Percentiles rank a stretch among this genome's conserved stretches.
Evolutionary conservation across 2,113 vertebrate genomes (phyloP).

Genomic region (Rhodinocichla rosea): DNA sequence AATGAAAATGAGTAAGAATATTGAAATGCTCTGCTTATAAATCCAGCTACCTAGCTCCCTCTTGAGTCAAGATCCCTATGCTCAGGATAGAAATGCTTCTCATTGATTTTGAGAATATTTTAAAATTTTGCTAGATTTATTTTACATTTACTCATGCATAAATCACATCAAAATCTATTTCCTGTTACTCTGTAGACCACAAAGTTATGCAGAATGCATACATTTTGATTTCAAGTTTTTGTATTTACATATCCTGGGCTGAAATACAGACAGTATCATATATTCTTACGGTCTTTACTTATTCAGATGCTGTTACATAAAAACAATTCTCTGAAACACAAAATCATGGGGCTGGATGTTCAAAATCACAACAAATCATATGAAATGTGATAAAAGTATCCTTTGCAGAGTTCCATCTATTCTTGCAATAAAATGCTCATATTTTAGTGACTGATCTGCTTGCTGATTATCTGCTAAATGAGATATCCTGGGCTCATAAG

Average conservation of each 20-base stretch:
- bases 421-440: neutral
- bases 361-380: neutral
- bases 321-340: neutral
- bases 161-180: neutral
- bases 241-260: neutral
- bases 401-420: neutral
- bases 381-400: neutral
- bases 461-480: neutral
- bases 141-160: neutral
- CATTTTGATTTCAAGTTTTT: neutral
- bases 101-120: neutral
- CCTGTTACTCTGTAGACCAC: neutral
- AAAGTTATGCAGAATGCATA: neutral
- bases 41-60: slow-evolving; percentile 60
- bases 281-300: neutral
- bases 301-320: neutral
- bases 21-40: neutral
- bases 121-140: neutral
- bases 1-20: neutral
- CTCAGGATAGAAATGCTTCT: neutral
- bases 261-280: neutral
- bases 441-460: neutral
- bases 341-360: neutral
- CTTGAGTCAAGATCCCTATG: slow-evolving; percentile 47
- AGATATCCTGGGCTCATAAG: neutral